These are phyloP conservation scores for Phalanger gymnotis DNA, from an alignment of 2,797 vertebrate species.

Conservation along the genomic window DNA sequence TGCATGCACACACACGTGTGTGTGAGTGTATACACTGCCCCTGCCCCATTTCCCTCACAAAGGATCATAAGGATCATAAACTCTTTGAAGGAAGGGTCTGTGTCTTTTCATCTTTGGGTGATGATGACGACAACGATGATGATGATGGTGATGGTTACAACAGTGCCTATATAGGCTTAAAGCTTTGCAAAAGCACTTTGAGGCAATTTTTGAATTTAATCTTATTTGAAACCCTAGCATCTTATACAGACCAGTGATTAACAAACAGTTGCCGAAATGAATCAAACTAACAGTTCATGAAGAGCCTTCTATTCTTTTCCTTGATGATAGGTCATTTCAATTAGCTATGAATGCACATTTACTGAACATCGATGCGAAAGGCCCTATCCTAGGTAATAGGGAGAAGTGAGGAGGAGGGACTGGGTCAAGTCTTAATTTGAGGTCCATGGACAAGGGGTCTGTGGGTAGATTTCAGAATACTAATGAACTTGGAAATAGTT, in stretches of 20 bases:
- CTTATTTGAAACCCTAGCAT: background rate
- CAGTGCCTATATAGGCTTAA: background rate
- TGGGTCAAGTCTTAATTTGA: background rate
- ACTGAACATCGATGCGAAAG: background rate
- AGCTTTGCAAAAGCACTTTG: background rate
- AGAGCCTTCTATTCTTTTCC: background rate
- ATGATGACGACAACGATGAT: background rate
- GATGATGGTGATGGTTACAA: background rate
- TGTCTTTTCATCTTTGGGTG: background rate
- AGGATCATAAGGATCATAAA: background rate
- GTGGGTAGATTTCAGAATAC: background rate
- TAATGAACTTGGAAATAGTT: background rate
- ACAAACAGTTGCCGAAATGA: background rate
- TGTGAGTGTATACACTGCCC: background rate
- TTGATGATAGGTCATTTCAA: background rate
- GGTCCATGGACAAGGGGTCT: background rate
- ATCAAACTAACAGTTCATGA: background rate
- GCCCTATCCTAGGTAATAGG: background rate
- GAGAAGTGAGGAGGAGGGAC: background rate
- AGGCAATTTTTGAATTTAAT: background rate
- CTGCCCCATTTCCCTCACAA: background rate
- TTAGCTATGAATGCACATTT: background rate
- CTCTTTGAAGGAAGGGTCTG: background rate
- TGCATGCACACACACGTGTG: background rate
- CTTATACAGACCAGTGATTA: background rate